Evolutionary conservation across 2,888 invertebrate genomes (phyloP).

Genomic region (Netelia inedita): DNA sequence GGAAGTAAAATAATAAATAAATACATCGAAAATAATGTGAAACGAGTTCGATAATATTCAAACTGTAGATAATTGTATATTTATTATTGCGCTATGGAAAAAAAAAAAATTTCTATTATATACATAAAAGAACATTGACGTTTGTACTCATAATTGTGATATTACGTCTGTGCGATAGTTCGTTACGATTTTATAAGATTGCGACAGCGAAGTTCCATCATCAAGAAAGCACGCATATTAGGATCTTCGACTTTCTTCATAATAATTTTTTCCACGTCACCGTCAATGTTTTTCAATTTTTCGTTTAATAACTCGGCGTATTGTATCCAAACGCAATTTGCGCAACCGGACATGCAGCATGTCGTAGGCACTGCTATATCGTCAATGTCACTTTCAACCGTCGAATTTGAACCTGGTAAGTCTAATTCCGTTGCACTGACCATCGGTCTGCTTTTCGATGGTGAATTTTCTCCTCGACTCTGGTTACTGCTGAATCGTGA

Average conservation of each 20-base stretch:
- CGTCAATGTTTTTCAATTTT: conserved; percentile 89
- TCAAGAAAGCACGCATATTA: conserved; percentile 92
- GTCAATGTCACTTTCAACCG: conserved; percentile 14
- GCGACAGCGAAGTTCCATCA: conserved; percentile 89
- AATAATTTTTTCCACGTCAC: conserved; percentile 90
- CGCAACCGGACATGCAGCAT: conserved; percentile 97
- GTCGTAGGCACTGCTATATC: conserved; percentile 88
- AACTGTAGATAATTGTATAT: not conserved
- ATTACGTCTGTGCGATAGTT: not conserved
- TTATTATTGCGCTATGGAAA: not conserved
- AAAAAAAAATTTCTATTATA: conserved; percentile 29
- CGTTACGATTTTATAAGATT: conserved; percentile 76
- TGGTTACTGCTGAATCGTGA: conserved; percentile 35
- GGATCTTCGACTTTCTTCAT: conserved; percentile 92
- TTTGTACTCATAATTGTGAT: not conserved
- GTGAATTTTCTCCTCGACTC: conserved; percentile 27
- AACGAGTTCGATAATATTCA: not conserved
- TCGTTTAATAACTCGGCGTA: conserved; percentile 93
- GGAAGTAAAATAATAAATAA: conserved; percentile 11
- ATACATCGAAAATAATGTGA: not conserved
- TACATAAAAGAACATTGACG: conserved; percentile 3
- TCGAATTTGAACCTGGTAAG: conserved; percentile 3
- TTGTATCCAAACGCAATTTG: conserved; percentile 96
- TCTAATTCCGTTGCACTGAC: conserved; percentile 62
- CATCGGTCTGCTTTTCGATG: conserved; percentile 54